Base-by-base conservation (phyloP, 2,797 vertebrate genomes). In the Anguilla pacifica region DNA sequence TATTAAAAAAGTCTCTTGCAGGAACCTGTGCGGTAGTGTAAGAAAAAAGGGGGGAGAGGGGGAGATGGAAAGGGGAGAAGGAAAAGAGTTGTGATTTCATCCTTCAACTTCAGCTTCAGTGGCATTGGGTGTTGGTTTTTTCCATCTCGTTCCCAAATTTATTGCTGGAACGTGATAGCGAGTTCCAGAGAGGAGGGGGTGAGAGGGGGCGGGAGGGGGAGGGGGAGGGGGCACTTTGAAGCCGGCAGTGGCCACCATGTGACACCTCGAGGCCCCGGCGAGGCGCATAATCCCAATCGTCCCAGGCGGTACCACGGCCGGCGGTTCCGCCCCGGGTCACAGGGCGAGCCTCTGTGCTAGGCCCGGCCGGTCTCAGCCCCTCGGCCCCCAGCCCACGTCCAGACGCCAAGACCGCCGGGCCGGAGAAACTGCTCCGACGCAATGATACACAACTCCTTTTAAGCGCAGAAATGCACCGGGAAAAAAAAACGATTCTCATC, bases 241-340 rank as follows among this genome's bases (percentile, higher is more conserved):
- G 88, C 87, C 89, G 91, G 31, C 91, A 91, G 92, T 92, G 88
- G 86, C 61, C 35, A 91, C 0, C 0, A 90, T 91, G 92, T 90
- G 92, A 94, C 92, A 92, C 92, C 92, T 91, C 88, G 91, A 92
- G 22, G 88, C 94, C 31, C 86, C 89, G 91, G 88, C 91, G 92
- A 1, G 89, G 94, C 31, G 89, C 88, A 74, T 95, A 93, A 95
- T 93, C 92, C 94, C 91, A 49, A 85, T 87, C 79, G 93, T 94
- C 91, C 94, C 91, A 93, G 92, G 93, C 93, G 85, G 93, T 92
- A 92, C 92, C 92, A 89, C 91, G 87, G 85, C 89, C 90, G 87
- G 87, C 61, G 82, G 85, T 17, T 88, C 90, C 87, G 90, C 89
- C 85, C 39, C 43, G 86, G 35, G 83, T 86, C 5, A 55, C 86